phyloP scores from a whole-genome alignment of 1,140 invertebrate genomes.

The Drosophila suzukii region DNA sequence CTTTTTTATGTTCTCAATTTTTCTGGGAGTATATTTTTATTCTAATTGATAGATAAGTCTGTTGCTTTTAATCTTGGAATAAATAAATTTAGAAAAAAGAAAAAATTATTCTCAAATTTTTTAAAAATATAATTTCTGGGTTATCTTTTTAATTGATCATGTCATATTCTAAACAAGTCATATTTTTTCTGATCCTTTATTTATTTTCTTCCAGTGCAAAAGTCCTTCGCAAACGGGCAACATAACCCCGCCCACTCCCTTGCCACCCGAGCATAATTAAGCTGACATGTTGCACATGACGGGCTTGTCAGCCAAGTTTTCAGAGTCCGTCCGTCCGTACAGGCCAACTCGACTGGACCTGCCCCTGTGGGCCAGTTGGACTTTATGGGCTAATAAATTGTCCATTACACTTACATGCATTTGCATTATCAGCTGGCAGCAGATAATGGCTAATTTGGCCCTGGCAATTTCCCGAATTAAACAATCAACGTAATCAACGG shows the following conservation, averaged over 20 bases:
- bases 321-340: slow-evolving; percentile 6
- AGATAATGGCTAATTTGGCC: slow-evolving; percentile 35
- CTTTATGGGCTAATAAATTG: slow-evolving; percentile 44
- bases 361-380: slow-evolving; percentile 20
- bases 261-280: slow-evolving; percentile 61
- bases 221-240: not conserved
- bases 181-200: not conserved
- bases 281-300: slow-evolving; percentile 75
- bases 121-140: too few species aligned
- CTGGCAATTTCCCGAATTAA: slow-evolving; percentile 18
- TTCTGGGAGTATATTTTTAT: too few species aligned
- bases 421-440: slow-evolving; percentile 22
- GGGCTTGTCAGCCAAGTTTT: slow-evolving; percentile 58
- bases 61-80: too few species aligned
- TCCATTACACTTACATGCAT: slow-evolving; percentile 26
- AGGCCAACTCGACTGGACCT: too few species aligned
- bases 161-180: not conserved
- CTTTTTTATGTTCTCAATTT: too few species aligned
- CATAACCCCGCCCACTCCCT: not conserved
- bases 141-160: too few species aligned
- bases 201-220: not conserved
- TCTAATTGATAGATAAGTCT: too few species aligned
- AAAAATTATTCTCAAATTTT: too few species aligned
- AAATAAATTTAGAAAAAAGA: too few species aligned
- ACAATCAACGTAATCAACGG: slow-evolving; percentile 16